phyloP scores from a whole-genome alignment of 2,888 invertebrate genomes.

The Oithona nana region DNA sequence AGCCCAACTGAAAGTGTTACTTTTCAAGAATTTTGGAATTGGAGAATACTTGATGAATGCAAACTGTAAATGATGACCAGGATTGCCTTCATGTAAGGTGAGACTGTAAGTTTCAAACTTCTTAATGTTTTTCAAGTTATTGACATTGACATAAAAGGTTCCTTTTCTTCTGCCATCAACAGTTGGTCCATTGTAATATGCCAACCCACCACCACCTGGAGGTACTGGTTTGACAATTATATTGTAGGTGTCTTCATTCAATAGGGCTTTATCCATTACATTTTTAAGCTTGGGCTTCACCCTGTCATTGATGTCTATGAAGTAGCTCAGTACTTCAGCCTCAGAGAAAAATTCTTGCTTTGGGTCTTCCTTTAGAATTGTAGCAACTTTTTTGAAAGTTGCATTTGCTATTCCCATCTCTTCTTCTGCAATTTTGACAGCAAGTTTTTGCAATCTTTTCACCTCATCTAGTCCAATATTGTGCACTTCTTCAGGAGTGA shows the following conservation, averaged over 20 bases:
- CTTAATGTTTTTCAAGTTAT: conserved; percentile 23
- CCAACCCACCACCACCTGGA: conserved; percentile 22
- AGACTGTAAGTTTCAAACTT: conserved; percentile 25
- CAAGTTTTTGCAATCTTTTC: conserved; percentile 21
- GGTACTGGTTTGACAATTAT: neutral
- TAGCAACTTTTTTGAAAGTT: conserved; percentile 24
- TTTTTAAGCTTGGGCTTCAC: conserved; percentile 25
- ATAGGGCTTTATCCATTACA: conserved; percentile 23
- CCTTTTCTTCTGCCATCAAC: conserved; percentile 25
- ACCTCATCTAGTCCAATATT: conserved; percentile 26
- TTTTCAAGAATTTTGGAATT: no score
- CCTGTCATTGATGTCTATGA: conserved; percentile 24
- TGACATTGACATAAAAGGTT: conserved; percentile 24
- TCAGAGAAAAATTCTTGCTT: conserved; percentile 24
- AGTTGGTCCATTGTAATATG: conserved; percentile 25
- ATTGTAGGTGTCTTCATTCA: neutral
- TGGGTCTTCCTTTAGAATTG: conserved; percentile 23
- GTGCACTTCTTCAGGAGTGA: conserved; percentile 26
- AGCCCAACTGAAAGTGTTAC: no score
- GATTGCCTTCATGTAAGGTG: conserved; percentile 27
- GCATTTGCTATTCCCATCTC: conserved; percentile 20
- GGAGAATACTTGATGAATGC: no score
- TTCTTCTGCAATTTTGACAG: neutral
- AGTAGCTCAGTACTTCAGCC: conserved; percentile 25
- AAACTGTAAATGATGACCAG: conserved; percentile 28